These are phyloP conservation scores for Melieria picta DNA, from an alignment of 2,888 invertebrate species.

Conservation along the genomic window DNA sequence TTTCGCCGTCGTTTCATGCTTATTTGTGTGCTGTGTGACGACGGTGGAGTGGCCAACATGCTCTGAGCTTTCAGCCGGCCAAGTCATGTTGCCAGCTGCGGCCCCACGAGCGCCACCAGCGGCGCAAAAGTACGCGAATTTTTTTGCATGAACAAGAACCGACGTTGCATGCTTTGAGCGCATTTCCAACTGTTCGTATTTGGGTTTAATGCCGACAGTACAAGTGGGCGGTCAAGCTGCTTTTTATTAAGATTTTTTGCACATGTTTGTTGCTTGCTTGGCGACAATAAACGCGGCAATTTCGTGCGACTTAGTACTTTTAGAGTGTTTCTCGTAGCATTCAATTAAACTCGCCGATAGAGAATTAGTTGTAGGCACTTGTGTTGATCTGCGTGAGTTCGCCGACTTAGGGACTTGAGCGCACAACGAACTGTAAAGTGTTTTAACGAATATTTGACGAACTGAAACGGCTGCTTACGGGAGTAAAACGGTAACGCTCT, in stretches of 20 bases:
- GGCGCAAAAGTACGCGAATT: not conserved
- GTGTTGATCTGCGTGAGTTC: too few species aligned
- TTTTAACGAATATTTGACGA: too few species aligned
- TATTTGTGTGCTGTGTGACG: too few species aligned
- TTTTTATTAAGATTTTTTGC: not conserved
- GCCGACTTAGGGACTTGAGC: too few species aligned
- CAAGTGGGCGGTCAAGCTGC: not conserved
- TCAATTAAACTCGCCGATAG: not conserved
- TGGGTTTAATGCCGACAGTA: constrained; percentile 3
- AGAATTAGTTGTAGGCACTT: not conserved
- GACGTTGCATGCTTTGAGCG: not conserved
- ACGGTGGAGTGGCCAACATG: too few species aligned
- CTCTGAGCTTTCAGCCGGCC: too few species aligned
- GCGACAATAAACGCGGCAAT: not conserved
- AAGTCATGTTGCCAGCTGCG: not conserved
- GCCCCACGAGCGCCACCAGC: not conserved
- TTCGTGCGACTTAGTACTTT: not conserved
- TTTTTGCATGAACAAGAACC: not conserved
- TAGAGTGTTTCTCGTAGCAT: not conserved
- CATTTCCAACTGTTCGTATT: constrained; percentile 9
- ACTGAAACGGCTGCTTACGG: too few species aligned
- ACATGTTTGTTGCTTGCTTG: not conserved
- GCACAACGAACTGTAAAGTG: too few species aligned
- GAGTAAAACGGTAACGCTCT: too few species aligned
- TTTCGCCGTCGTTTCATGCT: too few species aligned